phyloP scores from a whole-genome alignment of 1,140 invertebrate genomes.

The Macrostomum lignano region DNA sequence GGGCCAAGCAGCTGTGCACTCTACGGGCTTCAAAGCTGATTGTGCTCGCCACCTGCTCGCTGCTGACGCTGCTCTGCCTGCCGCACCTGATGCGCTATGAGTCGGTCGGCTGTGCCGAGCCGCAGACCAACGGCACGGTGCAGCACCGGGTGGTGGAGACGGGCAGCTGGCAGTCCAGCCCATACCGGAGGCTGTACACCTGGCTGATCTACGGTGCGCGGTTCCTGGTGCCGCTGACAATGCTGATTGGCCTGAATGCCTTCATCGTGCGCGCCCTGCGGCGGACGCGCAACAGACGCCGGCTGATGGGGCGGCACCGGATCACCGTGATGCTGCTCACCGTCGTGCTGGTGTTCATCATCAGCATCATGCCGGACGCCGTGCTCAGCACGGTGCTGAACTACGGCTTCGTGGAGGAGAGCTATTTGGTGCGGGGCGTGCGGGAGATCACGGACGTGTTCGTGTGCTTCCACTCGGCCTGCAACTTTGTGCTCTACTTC shows the following conservation, averaged over 20 bases:
- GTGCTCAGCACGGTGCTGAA: constrained; percentile 7
- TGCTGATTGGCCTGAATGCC: constrained; percentile 4
- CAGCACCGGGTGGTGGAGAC: too few species aligned
- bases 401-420: constrained; percentile 8
- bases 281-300: constrained; percentile 5
- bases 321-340: constrained; percentile 8
- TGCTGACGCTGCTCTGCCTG: too few species aligned
- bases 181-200: too few species aligned
- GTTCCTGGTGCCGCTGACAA: constrained; percentile 5
- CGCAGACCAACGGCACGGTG: too few species aligned
- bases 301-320: constrained; percentile 6
- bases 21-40: too few species aligned
- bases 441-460: constrained; percentile 8
- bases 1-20: too few species aligned
- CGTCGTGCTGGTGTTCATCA: too few species aligned
- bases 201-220: constrained; percentile 7
- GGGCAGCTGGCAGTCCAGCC: too few species aligned
- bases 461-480: constrained; percentile 6
- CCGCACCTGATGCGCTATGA: too few species aligned
- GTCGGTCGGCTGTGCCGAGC: too few species aligned
- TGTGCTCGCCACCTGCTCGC: too few species aligned
- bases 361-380: constrained; percentile 8
- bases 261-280: constrained; percentile 8
- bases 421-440: constrained; percentile 7
- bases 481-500: constrained; percentile 7